Base-by-base conservation (phyloP, 2,888 invertebrate genomes). In the Oscheius myriophilus region DNA sequence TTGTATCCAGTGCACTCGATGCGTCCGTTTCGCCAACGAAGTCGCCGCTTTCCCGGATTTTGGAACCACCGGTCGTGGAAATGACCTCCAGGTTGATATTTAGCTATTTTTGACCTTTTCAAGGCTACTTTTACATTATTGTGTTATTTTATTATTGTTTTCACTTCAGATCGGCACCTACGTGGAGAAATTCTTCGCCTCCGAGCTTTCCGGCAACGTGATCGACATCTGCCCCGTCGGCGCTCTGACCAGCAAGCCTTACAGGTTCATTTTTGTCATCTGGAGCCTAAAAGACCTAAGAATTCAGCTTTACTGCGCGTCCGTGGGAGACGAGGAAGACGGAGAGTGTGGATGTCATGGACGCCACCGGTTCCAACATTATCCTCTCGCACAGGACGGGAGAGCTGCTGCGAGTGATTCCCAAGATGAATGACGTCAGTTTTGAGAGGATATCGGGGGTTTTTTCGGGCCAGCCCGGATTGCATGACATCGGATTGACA, bases 181-280 rank as follows among this genome's bases (percentile, higher is more conserved):
- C 85, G 95, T 99, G 0, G 96, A 97, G 88, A 98, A 97, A 89
- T 91, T 98, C 90, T 94, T 98, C 88, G 90, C 95, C 51, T 95
- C 96, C 0, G 98, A 99, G 88, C 88, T 98, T 46, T 97, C 96
- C 0, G 98, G 98, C 54, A 99, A 98, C 87, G 92, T 98, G 46
- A 98, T 98, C 79, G 98, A 99, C 88, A 89, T 98, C 83, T 98
- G 98, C 87, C 98, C 98, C 1, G 98, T 99, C 6, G 98, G 98
- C 51, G 98, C 98, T 0, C 90, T 98, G 49, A 98, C 98, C 18
- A 96, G 94, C 79, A 98, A 98, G 87, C 98, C 97, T 0, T 98
- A 96, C 33, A 33, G 33, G 33, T 26, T 25, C 39, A 16, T 33
- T 33, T 39, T 33, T 7, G 6, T 41, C 16, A 7, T 39, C 33